Conservation (phyloP, 2,797 vertebrate genomes). For the Alfaro cultratus region DNA sequence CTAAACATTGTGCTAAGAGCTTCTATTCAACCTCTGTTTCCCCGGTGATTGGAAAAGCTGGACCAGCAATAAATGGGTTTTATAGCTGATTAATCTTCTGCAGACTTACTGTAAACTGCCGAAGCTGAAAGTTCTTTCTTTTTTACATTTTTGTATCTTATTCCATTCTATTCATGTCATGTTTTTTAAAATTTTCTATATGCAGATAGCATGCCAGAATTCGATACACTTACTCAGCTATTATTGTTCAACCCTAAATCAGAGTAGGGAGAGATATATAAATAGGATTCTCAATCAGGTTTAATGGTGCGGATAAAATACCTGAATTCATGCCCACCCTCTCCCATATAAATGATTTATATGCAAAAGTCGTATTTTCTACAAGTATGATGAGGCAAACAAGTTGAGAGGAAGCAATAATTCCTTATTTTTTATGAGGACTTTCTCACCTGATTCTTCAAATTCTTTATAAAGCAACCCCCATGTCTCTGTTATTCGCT, state of each 20-base stretch:
- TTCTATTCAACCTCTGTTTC: slow-evolving; percentile 68
- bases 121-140: slow-evolving; percentile 59
- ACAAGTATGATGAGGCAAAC: slow-evolving; percentile 23
- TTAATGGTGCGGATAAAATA: slow-evolving; percentile 56
- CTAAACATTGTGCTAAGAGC: slow-evolving; percentile 78
- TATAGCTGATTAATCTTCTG: slow-evolving; percentile 76
- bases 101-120: slow-evolving; percentile 75
- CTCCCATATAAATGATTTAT: slow-evolving; percentile 51
- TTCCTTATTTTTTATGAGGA: slow-evolving; percentile 6
- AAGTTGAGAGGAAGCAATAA: not conserved
- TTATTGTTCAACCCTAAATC: slow-evolving; percentile 59
- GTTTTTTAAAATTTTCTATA: slow-evolving; percentile 63
- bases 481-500: slow-evolving; percentile 93
- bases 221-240: slow-evolving; percentile 45
- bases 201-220: slow-evolving; percentile 42
- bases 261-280: slow-evolving; percentile 35
- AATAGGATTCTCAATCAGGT: slow-evolving; percentile 33
- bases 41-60: slow-evolving; percentile 61
- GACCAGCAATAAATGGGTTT: slow-evolving; percentile 71
- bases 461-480: slow-evolving; percentile 90
- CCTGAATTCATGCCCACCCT: slow-evolving; percentile 42
- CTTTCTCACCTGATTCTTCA: slow-evolving; percentile 89
- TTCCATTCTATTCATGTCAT: slow-evolving; percentile 44
- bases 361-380: slow-evolving; percentile 29
- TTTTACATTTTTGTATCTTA: slow-evolving; percentile 54